Percentiles rank a stretch among this genome's conserved stretches.
Evolutionary conservation across 2,113 vertebrate genomes (phyloP).

Genomic region (Grammatotria lemairii): DNA sequence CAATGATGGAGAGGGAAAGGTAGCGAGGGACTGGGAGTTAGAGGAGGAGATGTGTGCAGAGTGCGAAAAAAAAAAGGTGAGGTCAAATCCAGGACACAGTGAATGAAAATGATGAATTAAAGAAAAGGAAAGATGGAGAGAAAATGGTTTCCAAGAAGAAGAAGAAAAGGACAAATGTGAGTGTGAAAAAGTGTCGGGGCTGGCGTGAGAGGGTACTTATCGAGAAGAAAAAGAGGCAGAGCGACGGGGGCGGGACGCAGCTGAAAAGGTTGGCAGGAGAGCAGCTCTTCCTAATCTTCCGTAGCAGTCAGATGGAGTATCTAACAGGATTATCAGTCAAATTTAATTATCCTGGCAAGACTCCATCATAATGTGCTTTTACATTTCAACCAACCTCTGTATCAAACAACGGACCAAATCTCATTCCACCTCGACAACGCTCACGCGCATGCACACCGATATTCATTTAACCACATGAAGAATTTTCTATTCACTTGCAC

Average conservation of each 20-base stretch:
- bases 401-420: constrained; percentile 44
- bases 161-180: constrained; percentile 1
- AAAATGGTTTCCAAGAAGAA: constrained; percentile 17
- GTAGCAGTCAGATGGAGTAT: constrained; percentile 53
- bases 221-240: constrained; percentile 35
- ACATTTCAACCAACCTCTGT: constrained; percentile 28
- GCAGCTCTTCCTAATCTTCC: constrained; percentile 53
- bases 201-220: constrained; percentile 38
- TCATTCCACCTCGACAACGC: constrained; percentile 18
- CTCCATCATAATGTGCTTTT: constrained; percentile 58
- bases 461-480: constrained; percentile 44
- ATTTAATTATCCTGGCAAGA: constrained; percentile 60
- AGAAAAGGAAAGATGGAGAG: constrained; percentile 20
- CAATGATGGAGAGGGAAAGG: constrained; percentile 42
- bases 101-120: constrained; percentile 60
- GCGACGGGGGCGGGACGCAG: background rate
- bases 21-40: constrained; percentile 1
- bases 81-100: constrained; percentile 38
- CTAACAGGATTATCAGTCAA: constrained; percentile 67
- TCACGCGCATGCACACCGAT: background rate
- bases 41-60: constrained; percentile 19
- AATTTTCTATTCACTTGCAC: constrained; percentile 29
- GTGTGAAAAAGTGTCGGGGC: constrained; percentile 18
- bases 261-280: constrained; percentile 41
- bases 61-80: constrained; percentile 23